Evolutionary conservation across 2,797 vertebrate genomes (phyloP).

Genomic region (Acanthopagrus latus): DNA sequence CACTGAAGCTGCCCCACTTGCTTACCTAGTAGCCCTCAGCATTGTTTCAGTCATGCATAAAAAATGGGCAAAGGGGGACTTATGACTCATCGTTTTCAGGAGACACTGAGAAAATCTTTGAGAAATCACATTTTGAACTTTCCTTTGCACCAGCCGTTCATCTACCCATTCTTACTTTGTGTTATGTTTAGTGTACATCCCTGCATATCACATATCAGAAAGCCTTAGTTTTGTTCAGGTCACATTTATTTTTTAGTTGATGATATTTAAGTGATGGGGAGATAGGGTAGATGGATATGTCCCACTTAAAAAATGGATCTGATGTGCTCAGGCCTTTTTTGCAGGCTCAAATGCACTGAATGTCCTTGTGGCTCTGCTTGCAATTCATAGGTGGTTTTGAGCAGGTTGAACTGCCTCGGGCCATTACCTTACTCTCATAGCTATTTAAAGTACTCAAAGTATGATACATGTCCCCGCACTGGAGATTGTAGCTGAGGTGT

Average conservation of each 20-base stretch:
- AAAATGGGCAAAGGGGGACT: conserved; percentile 2
- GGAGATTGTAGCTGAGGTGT: conserved; percentile 39
- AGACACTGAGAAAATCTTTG: neutral
- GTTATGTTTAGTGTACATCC: conserved; percentile 4
- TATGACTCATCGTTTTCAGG: neutral
- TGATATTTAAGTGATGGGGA: conserved; percentile 18
- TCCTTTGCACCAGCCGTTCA: neutral
- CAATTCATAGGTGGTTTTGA: conserved; percentile 43
- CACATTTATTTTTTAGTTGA: conserved; percentile 6
- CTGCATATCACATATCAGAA: neutral
- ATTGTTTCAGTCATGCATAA: neutral
- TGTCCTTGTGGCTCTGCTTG: conserved; percentile 56
- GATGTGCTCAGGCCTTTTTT: neutral
- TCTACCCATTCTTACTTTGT: neutral
- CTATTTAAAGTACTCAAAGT: conserved; percentile 61
- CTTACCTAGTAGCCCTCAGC: neutral
- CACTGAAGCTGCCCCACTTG: conserved; percentile 8
- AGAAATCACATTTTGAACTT: neutral
- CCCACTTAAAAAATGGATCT: conserved; percentile 10
- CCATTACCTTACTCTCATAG: conserved; percentile 54
- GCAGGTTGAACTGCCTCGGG: conserved; percentile 47
- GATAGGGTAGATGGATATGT: conserved; percentile 15
- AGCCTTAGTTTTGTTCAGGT: neutral
- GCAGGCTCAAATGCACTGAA: conserved; percentile 19
- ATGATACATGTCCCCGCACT: conserved; percentile 39